These are phyloP conservation scores for Eupithecia vulgata DNA, from an alignment of 2,888 invertebrate species.

Conservation along the genomic window DNA sequence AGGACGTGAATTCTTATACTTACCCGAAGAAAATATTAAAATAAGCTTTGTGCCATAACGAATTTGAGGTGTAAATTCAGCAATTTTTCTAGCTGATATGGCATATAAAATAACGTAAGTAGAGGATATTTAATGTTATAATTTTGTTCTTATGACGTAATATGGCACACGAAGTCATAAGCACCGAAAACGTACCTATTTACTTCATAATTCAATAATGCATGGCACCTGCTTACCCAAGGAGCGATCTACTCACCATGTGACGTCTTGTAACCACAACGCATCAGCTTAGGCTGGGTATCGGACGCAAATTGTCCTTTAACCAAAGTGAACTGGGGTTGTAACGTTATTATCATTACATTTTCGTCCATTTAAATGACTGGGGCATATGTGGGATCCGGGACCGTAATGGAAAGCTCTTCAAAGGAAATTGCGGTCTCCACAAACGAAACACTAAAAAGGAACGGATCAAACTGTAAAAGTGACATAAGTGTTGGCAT, in stretches of 20 bases:
- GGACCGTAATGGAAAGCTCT: constrained; percentile 56
- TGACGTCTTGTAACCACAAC: constrained; percentile 29
- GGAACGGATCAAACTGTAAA: constrained; percentile 41
- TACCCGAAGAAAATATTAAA: too few relatives aligned
- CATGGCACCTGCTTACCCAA: neutral
- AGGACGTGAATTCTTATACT: too few relatives aligned
- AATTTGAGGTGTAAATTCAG: too few relatives aligned
- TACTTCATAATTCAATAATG: constrained; percentile 1
- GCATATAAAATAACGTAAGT: too few relatives aligned
- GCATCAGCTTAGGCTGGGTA: constrained; percentile 21
- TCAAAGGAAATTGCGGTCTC: constrained; percentile 58
- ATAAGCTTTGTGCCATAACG: too few relatives aligned
- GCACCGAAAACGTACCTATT: neutral
- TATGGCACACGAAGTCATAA: neutral
- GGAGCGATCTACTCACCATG: constrained; percentile 1
- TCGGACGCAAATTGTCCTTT: constrained; percentile 43
- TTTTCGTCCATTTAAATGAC: constrained; percentile 52
- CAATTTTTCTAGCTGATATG: too few relatives aligned
- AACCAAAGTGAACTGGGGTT: constrained; percentile 46
- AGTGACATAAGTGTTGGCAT: constrained; percentile 27
- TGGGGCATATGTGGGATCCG: constrained; percentile 46
- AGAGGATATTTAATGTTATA: too few relatives aligned
- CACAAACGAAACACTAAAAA: constrained; percentile 46
- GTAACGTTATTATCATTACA: constrained; percentile 60
- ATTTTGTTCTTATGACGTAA: neutral